phyloP scores from a whole-genome alignment of 1,140 invertebrate species.

The Caenorhabditis briggsae region DNA sequence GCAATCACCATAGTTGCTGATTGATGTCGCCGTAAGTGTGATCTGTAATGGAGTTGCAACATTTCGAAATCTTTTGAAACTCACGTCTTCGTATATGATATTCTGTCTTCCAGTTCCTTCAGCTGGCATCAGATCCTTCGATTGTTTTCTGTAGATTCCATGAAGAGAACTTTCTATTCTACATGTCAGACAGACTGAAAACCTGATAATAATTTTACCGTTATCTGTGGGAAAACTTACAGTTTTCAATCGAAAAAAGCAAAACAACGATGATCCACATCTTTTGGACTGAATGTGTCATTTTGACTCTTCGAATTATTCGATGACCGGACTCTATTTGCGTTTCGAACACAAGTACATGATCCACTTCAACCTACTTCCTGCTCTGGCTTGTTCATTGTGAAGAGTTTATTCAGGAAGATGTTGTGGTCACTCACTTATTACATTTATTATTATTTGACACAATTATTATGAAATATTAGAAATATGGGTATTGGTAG shows the following conservation, averaged over 20 bases:
- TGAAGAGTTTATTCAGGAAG: conserved; percentile 40
- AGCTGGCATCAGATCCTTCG: conserved; percentile 14
- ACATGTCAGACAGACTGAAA: conserved; percentile 25
- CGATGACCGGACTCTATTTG: neutral
- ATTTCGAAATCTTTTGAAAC: neutral
- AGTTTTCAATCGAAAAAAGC: conserved; percentile 13
- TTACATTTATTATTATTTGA: conserved; percentile 16
- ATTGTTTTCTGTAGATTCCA: conserved; percentile 53
- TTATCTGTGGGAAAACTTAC: no score
- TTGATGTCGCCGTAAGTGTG: conserved; percentile 52
- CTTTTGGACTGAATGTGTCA: neutral
- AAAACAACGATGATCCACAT: conserved; percentile 41
- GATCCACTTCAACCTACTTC: conserved; percentile 22
- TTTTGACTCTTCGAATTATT: neutral
- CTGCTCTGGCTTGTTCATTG: conserved; percentile 38
- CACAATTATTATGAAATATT: neutral
- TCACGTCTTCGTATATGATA: conserved; percentile 53
- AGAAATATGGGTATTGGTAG: neutral
- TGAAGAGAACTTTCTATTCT: conserved; percentile 40
- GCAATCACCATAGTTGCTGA: conserved; percentile 59
- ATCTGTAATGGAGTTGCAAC: conserved; percentile 8
- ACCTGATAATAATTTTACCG: neutral
- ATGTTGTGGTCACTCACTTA: neutral
- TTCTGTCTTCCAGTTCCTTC: conserved; percentile 19
- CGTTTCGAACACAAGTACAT: conserved; percentile 1